These are phyloP conservation scores for Rhopalosiphum maidis DNA, from an alignment of 1,140 invertebrate genomes.

Conservation along the genomic window DNA sequence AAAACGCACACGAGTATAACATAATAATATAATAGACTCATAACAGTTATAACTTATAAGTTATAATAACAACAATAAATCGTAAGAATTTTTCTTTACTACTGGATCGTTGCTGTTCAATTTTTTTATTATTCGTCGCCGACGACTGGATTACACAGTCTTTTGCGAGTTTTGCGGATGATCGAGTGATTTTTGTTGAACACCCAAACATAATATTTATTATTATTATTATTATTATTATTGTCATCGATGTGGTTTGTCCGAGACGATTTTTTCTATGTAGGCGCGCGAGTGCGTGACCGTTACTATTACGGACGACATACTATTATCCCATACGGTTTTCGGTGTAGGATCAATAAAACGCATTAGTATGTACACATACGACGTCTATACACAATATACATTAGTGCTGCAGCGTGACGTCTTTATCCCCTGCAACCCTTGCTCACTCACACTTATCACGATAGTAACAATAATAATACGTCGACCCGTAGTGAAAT, in stretches of 20 bases:
- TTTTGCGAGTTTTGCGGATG: neutral
- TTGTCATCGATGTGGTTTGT: neutral
- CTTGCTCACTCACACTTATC: neutral
- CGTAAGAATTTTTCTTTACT: neutral
- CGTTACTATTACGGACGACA: neutral
- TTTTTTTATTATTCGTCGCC: neutral
- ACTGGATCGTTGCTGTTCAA: neutral
- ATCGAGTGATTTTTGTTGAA: neutral
- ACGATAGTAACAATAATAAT: neutral
- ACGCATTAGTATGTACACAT: slow-evolving; percentile 42
- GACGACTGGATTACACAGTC: neutral
- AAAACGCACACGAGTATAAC: neutral
- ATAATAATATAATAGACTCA: neutral
- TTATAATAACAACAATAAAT: neutral
- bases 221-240: neutral
- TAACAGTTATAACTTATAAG: neutral
- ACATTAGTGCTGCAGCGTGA: slow-evolving; percentile 20
- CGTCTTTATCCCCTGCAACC: slow-evolving; percentile 22
- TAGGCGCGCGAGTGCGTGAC: slow-evolving; percentile 12
- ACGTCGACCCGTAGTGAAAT: neutral
- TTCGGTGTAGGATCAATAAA: slow-evolving; percentile 47
- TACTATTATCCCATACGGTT: neutral
- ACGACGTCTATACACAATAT: neutral
- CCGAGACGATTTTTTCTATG: neutral
- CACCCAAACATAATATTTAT: neutral